These are phyloP conservation scores for Conopomorpha cramerella DNA, from an alignment of 1,140 invertebrate genomes.

Conservation along the genomic window DNA sequence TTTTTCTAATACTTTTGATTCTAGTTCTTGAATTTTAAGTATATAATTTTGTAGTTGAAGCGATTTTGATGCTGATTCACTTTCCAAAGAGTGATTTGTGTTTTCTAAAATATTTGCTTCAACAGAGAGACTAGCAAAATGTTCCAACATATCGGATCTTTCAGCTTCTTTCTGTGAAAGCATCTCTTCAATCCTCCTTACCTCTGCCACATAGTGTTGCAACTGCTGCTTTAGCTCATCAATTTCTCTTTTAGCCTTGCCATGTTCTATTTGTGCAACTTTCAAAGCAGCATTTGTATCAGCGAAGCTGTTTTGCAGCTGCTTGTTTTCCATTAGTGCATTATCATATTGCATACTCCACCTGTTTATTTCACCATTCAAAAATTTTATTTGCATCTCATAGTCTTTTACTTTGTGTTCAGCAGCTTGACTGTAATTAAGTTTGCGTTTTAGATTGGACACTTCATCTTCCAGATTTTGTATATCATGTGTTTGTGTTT, in stretches of 20 bases:
- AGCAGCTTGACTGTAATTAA: conserved; percentile 43
- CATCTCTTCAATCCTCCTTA: conserved; percentile 70
- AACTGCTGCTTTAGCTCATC: conserved; percentile 71
- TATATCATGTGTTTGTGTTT: conserved; percentile 50
- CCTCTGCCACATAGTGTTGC: conserved; percentile 74
- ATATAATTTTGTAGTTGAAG: conserved; percentile 45
- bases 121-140: conserved; percentile 70
- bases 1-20: conserved; percentile 41
- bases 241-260: conserved; percentile 66
- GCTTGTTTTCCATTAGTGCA: conserved; percentile 64
- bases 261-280: conserved; percentile 63
- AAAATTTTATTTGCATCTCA: conserved; percentile 58
- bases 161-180: conserved; percentile 72
- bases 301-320: conserved; percentile 68
- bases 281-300: conserved; percentile 42
- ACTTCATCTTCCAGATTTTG: conserved; percentile 46
- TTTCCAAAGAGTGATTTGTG: conserved; percentile 74
- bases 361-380: conserved; percentile 52
- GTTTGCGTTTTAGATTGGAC: conserved; percentile 37
- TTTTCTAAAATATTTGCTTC: conserved; percentile 73
- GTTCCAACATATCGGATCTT: conserved; percentile 72
- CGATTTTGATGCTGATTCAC: conserved; percentile 67
- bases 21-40: conserved; percentile 39
- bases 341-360: conserved; percentile 57
- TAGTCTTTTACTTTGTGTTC: conserved; percentile 62